These are phyloP conservation scores for Campopleginae sp. DNA, from an alignment of 2,888 invertebrate species.

Conservation along the genomic window DNA sequence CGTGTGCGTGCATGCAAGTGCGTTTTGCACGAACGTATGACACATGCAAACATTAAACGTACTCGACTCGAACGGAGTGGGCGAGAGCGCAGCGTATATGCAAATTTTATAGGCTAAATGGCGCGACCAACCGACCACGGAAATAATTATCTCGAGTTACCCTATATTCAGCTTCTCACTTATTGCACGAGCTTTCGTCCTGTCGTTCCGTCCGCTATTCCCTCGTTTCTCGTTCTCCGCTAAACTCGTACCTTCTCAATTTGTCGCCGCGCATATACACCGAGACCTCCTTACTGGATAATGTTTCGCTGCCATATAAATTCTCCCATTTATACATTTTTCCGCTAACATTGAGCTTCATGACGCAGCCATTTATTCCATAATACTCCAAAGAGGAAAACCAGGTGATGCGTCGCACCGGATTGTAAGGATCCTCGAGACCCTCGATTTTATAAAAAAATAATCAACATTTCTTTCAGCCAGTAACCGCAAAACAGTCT, in stretches of 20 bases:
- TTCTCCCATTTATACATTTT: slow-evolving; percentile 46
- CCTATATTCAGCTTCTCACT: slow-evolving; percentile 48
- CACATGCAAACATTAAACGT: slow-evolving; percentile 3
- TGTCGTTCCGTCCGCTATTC: slow-evolving; percentile 34
- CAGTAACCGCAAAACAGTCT: too few relatives aligned
- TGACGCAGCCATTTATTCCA: background rate
- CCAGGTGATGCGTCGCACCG: background rate
- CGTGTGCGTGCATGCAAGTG: background rate
- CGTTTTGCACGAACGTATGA: background rate
- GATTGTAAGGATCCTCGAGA: background rate
- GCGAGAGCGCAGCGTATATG: slow-evolving; percentile 38
- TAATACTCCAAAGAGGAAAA: background rate
- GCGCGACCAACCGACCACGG: slow-evolving; percentile 39
- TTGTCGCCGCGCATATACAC: slow-evolving; percentile 14
- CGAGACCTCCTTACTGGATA: slow-evolving; percentile 3
- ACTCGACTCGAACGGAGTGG: slow-evolving; percentile 20
- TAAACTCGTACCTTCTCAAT: slow-evolving; percentile 36
- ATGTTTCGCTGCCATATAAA: slow-evolving; percentile 34
- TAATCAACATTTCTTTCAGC: too few relatives aligned
- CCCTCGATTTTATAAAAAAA: background rate
- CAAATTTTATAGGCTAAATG: slow-evolving; percentile 54
- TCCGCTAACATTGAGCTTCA: background rate
- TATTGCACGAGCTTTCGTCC: slow-evolving; percentile 41
- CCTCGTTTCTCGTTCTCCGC: slow-evolving; percentile 23
- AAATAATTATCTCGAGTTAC: slow-evolving; percentile 54